phyloP scores from a whole-genome alignment of 2,888 invertebrate species.

The Dioctria rufipes region DNA sequence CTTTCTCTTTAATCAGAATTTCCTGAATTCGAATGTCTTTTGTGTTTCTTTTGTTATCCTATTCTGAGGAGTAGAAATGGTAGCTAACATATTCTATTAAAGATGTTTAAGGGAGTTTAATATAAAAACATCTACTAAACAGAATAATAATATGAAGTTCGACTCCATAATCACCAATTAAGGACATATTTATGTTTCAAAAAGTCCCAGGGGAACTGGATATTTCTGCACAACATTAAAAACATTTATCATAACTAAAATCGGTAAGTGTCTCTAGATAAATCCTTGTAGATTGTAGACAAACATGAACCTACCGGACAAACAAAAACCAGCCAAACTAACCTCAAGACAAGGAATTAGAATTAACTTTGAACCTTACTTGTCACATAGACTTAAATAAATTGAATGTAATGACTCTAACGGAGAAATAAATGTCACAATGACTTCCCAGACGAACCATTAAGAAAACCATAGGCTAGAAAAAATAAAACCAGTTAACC shows the following conservation, averaged over 20 bases:
- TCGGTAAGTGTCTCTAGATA: not conserved
- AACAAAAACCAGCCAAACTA: not conserved
- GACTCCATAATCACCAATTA: too few relatives aligned
- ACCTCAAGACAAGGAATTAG: not conserved
- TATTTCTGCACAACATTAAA: too few relatives aligned
- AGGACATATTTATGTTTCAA: too few relatives aligned
- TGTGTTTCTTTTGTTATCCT: too few relatives aligned
- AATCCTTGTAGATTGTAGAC: not conserved
- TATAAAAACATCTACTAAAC: too few relatives aligned
- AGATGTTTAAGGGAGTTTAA: too few relatives aligned
- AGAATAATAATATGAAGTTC: too few relatives aligned
- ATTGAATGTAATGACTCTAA: constrained; percentile 50
- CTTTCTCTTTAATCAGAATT: not conserved
- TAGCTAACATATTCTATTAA: too few relatives aligned
- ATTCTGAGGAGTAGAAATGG: too few relatives aligned
- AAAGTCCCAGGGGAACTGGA: too few relatives aligned
- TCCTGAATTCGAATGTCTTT: too few relatives aligned
- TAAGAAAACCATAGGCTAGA: constrained; percentile 20
- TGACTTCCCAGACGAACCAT: constrained; percentile 43
- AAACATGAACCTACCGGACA: not conserved
- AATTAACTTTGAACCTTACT: constrained; percentile 15
- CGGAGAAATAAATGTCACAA: constrained; percentile 41
- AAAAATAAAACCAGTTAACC: constrained; percentile 47
- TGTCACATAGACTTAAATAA: constrained; percentile 50
- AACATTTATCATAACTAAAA: too few relatives aligned